Conservation (phyloP, 1,140 invertebrate species). For the Euschistus heros region DNA sequence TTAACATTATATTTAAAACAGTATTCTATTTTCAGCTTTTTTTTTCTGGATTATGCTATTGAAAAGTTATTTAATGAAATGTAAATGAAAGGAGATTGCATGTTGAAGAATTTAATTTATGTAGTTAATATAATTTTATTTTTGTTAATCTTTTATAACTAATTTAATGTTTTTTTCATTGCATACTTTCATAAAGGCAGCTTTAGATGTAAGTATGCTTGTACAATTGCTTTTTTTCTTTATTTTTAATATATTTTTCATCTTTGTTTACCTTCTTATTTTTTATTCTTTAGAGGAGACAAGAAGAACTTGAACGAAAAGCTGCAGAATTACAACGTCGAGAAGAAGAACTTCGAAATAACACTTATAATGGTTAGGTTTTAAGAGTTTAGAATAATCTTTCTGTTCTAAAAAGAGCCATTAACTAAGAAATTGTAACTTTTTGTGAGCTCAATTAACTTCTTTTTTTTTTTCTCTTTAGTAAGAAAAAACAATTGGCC, state of each 20-base stretch:
- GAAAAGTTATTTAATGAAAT: no score
- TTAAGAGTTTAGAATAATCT: no score
- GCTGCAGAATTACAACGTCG: slow-evolving; percentile 74
- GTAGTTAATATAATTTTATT: no score
- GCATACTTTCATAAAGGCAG: slow-evolving; percentile 4
- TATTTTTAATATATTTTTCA: slow-evolving; percentile 4
- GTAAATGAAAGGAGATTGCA: no score
- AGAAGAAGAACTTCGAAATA: slow-evolving; percentile 75
- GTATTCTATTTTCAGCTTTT: no score
- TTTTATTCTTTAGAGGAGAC: slow-evolving; percentile 55
- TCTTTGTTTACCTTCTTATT: slow-evolving; percentile 17
- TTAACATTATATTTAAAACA: no score
- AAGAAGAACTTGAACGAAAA: slow-evolving; percentile 78
- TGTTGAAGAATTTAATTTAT: no score
- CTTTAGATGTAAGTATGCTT: slow-evolving; percentile 23
- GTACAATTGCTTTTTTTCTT: background rate
- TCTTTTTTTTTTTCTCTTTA: slow-evolving; percentile 34
- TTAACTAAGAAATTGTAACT: background rate
- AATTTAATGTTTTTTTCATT: slow-evolving; percentile 4
- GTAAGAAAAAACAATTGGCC: slow-evolving; percentile 95
- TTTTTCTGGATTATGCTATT: no score
- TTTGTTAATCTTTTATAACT: background rate
- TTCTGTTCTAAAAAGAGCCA: background rate
- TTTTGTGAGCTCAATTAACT: background rate
- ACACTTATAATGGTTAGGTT: slow-evolving; percentile 48